Percentiles rank a stretch among this genome's conserved stretches.
Evolutionary conservation across 2,888 invertebrate species (phyloP).

Genomic region (Polia nebulosa): DNA sequence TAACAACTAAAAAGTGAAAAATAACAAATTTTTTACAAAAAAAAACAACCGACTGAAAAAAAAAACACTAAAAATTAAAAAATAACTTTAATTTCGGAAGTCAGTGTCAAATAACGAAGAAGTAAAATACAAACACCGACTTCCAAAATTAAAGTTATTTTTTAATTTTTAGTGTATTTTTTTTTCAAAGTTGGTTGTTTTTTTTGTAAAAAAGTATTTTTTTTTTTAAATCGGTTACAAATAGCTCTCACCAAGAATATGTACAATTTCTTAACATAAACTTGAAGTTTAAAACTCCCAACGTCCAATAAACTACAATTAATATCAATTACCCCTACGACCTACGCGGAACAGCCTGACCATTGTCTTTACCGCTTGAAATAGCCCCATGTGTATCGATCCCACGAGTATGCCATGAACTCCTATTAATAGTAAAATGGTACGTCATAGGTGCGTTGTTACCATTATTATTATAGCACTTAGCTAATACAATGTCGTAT

Average conservation of each 20-base stretch:
- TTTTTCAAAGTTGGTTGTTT: too few species aligned
- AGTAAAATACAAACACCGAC: too few species aligned
- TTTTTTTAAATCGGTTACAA: too few species aligned
- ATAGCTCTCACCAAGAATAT: not conserved
- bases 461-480: conserved; percentile 9
- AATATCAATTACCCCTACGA: conserved; percentile 12
- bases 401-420: conserved; percentile 17
- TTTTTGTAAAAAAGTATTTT: too few species aligned
- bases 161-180: too few species aligned
- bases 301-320: conserved; percentile 26
- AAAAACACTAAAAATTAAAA: too few species aligned
- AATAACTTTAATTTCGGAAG: too few species aligned
- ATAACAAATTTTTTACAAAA: too few species aligned
- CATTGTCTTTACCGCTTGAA: conserved; percentile 18
- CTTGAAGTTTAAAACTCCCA: conserved; percentile 11
- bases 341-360: conserved; percentile 14
- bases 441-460: conserved; percentile 17
- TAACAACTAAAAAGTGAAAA: too few species aligned
- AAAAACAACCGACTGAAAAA: too few species aligned
- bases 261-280: conserved; percentile 15
- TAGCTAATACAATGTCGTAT: conserved; percentile 3
- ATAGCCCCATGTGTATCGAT: conserved; percentile 47
- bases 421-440: conserved; percentile 35
- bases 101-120: too few species aligned
- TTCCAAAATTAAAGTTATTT: too few species aligned